These are phyloP conservation scores for Aphidius colemani DNA, from an alignment of 2,888 invertebrate species.

Conservation along the genomic window DNA sequence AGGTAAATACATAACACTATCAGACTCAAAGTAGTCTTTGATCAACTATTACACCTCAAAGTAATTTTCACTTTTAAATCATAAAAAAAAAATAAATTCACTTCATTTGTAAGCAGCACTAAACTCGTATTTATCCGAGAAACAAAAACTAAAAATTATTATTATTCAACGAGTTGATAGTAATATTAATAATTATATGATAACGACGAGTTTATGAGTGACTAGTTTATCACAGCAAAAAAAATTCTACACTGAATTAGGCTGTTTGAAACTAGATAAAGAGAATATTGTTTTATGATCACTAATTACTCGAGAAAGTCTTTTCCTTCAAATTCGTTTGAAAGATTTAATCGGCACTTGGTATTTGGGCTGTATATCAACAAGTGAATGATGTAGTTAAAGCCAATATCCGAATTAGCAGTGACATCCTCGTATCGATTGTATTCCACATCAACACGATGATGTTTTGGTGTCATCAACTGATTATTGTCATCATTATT, in stretches of 20 bases:
- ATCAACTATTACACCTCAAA: too few species aligned
- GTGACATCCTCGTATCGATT: constrained; percentile 13
- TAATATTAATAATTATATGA: not conserved
- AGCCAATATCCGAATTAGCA: constrained; percentile 33
- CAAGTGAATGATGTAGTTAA: constrained; percentile 62
- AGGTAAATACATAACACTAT: not conserved
- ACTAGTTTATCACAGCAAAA: not conserved
- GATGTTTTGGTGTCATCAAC: constrained; percentile 33
- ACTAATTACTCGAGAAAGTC: constrained; percentile 7
- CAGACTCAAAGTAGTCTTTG: too few species aligned
- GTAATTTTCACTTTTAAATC: too few species aligned
- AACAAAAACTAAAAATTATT: too few species aligned
- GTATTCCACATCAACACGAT: constrained; percentile 37
- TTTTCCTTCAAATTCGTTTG: constrained; percentile 30
- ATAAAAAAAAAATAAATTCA: too few species aligned
- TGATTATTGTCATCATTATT: too few species aligned
- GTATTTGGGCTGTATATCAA: constrained; percentile 63
- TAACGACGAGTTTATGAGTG: not conserved
- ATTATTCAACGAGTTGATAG: too few species aligned
- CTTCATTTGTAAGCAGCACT: too few species aligned
- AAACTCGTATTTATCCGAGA: too few species aligned
- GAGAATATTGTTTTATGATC: not conserved
- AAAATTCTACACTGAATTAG: too few species aligned
- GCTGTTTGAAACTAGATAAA: not conserved
- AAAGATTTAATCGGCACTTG: constrained; percentile 33